These are phyloP conservation scores for Tringa solitaria DNA, from an alignment of 2,113 vertebrate species.

Conservation along the genomic window DNA sequence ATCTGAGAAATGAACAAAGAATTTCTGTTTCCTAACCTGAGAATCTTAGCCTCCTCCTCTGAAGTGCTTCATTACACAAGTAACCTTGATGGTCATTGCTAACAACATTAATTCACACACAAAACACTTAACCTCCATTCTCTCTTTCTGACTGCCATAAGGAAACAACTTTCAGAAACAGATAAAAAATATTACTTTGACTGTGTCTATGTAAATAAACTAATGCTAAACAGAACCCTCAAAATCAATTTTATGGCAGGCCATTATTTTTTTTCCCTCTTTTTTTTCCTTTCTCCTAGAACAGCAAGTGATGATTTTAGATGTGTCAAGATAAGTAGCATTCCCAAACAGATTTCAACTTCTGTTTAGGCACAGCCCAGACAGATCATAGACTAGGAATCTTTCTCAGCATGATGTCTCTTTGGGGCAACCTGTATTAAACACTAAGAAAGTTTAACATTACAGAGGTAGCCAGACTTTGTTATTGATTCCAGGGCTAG, in stretches of 20 bases:
- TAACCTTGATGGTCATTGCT: neutral
- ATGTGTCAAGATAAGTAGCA: fast-evolving
- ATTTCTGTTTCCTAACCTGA: neutral
- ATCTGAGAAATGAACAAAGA: neutral
- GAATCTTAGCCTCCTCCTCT: neutral
- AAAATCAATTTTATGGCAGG: neutral
- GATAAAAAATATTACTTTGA: neutral
- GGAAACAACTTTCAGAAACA: neutral
- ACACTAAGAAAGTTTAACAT: neutral
- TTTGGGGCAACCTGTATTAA: neutral
- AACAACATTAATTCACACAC: neutral
- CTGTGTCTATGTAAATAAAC: neutral
- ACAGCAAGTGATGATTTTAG: neutral
- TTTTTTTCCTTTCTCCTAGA: neutral
- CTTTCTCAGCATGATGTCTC: fast-evolving
- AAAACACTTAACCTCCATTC: neutral
- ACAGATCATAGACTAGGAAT: neutral
- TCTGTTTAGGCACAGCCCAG: neutral
- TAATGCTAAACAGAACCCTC: neutral
- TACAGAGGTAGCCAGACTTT: neutral
- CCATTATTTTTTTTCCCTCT: neutral
- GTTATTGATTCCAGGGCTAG: neutral
- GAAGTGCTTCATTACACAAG: neutral
- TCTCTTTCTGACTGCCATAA: neutral
- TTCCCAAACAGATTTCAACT: neutral